A percentile compares a stretch with the other conserved stretches of the same genome.
These are phyloP conservation scores for Paramuricea clavata DNA, from an alignment of 92 coral and sea anemone genomes.

Conservation along the genomic window DNA sequence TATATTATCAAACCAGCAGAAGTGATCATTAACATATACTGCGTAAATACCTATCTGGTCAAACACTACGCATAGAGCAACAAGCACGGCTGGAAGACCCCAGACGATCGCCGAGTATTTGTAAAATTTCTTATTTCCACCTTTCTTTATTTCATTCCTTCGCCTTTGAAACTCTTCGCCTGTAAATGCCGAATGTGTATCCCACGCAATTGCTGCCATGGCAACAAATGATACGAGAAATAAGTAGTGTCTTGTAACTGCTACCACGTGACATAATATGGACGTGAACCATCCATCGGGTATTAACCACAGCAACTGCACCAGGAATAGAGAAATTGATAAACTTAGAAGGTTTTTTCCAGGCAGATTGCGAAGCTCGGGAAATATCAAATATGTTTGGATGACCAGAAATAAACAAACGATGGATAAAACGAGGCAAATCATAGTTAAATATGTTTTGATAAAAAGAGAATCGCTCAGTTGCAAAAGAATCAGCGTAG, in stretches of 20 bases:
- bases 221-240: constrained; percentile 38
- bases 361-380: constrained; percentile 22
- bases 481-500: background rate
- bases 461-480: background rate
- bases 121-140: background rate
- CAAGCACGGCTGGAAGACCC: constrained; percentile 15
- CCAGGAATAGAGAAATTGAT: constrained; percentile 3
- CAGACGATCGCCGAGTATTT: constrained; percentile 27
- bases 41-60: background rate
- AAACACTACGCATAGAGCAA: background rate
- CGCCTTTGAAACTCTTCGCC: background rate
- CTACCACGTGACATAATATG: background rate
- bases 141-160: background rate
- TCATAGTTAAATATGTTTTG: background rate
- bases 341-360: constrained; percentile 33
- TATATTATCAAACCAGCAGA: constrained; percentile 9
- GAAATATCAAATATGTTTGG: constrained; percentile 10
- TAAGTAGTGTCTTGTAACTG: too few species aligned
- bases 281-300: background rate
- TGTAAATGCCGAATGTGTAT: background rate
- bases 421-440: background rate
- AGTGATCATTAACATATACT: background rate
- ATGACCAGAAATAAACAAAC: constrained; percentile 3
- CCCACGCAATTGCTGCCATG: constrained; percentile 16
- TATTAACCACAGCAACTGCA: background rate